These are phyloP conservation scores for Heliconius melpomene DNA, from an alignment of 1,140 invertebrate genomes.

Conservation along the genomic window DNA sequence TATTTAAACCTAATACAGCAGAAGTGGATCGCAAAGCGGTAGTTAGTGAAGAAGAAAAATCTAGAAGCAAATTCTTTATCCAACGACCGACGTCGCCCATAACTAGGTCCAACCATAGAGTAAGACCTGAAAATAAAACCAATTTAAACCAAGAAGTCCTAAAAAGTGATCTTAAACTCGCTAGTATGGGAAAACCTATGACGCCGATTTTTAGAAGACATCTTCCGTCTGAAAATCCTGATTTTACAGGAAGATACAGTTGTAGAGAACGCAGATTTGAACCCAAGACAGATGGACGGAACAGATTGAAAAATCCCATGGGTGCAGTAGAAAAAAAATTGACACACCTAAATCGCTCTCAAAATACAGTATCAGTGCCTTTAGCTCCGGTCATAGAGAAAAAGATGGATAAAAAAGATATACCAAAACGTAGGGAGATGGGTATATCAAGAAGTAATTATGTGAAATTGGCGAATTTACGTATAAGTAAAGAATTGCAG, in stretches of 20 bases:
- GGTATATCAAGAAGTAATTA: slow-evolving; percentile 75
- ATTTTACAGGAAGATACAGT: slow-evolving; percentile 68
- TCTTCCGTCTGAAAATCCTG: slow-evolving; percentile 51
- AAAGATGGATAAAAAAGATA: slow-evolving; percentile 36
- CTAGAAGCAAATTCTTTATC: slow-evolving; percentile 70
- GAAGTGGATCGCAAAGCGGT: slow-evolving; percentile 56
- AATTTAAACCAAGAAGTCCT: slow-evolving; percentile 49
- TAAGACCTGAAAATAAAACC: slow-evolving; percentile 53
- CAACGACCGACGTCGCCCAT: slow-evolving; percentile 58
- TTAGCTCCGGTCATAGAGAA: slow-evolving; percentile 45
- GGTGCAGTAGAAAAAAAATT: slow-evolving; percentile 47
- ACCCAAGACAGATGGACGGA: slow-evolving; percentile 52
- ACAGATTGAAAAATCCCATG: slow-evolving; percentile 49
- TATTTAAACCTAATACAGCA: slow-evolving; percentile 64
- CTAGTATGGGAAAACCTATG: slow-evolving; percentile 73
- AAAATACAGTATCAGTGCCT: slow-evolving; percentile 38
- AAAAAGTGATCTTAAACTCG: slow-evolving; percentile 66
- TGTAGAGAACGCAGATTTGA: slow-evolving; percentile 61
- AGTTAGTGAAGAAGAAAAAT: slow-evolving; percentile 56
- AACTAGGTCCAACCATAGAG: slow-evolving; percentile 49
- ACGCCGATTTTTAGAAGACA: slow-evolving; percentile 73
- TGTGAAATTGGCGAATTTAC: slow-evolving; percentile 75
- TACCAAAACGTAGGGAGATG: slow-evolving; percentile 50
- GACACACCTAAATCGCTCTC: slow-evolving; percentile 41
- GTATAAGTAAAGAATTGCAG: slow-evolving; percentile 59